phyloP scores from a whole-genome alignment of 2,113 vertebrate genomes.

The Heterotilapia buettikoferi region DNA sequence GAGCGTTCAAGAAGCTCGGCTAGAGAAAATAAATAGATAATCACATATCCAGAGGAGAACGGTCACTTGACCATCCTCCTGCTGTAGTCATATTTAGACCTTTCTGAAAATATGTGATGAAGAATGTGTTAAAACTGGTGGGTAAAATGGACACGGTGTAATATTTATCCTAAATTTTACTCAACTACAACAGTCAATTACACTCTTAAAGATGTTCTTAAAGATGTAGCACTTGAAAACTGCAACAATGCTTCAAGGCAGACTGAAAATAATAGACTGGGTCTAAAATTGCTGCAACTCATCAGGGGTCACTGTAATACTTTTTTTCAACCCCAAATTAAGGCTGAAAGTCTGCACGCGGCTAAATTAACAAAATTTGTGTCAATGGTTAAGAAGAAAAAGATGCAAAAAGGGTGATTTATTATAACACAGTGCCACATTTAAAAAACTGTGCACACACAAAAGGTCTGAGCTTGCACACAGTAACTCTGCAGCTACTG shows the following conservation, averaged over 20 bases:
- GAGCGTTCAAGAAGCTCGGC: conserved; percentile 91
- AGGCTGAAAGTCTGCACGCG: neutral
- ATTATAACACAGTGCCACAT: neutral
- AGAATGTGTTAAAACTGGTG: neutral
- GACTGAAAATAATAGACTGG: neutral
- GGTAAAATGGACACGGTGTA: neutral
- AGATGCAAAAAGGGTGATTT: neutral
- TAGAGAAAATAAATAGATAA: conserved; percentile 24
- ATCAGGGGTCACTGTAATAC: neutral
- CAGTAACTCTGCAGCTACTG: neutral
- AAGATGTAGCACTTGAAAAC: neutral
- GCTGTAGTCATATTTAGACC: neutral
- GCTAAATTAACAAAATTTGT: neutral
- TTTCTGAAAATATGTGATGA: neutral
- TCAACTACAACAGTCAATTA: neutral
- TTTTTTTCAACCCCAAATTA: neutral
- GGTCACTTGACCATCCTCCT: neutral
- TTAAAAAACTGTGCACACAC: neutral
- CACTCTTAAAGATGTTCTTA: neutral
- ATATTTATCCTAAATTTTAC: neutral
- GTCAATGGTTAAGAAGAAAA: neutral
- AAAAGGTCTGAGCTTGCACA: neutral
- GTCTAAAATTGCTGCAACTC: neutral
- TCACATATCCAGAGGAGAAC: neutral
- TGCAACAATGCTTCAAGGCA: neutral